Evolutionary conservation across 2,888 invertebrate genomes (phyloP), one percentile per base, ranked within the genome.

Genomic region (Trisateles emortualis): DNA sequence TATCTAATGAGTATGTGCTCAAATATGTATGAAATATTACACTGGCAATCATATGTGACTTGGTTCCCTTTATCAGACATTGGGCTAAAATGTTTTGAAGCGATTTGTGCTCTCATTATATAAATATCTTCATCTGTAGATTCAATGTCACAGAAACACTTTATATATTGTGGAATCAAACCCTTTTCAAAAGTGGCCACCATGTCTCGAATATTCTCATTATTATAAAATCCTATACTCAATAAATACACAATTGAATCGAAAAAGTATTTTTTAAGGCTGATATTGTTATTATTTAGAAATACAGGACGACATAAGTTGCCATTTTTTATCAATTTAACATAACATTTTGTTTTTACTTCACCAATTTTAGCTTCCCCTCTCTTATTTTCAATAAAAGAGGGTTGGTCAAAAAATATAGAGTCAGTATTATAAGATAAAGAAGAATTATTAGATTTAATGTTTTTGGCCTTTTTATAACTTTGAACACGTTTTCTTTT

Each of bases 381-480:
- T 36, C 36, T 36, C 36, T 10, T 17, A 17, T 36, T 36, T 17
- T 36, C 36, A 29, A 26, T 16, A 41, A 29, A 41, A 29, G 26
- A 29, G 3, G 29, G 41, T 41, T 26, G 26, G 14, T 41, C 41
- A 10, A 16, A 29, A 29, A 29, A 41, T 41, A 41, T 41, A 14
- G 41, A 41, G 4, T 29, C 41, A 0, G 26, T 10, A 41, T 14
- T 16, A 29, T 29, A 29, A 24, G 24, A 6, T 40, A 3, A 6
- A 11, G 22, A 16, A 11, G 40, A 26, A 24, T 6, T 40, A 13
- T 24, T n/a, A 11, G 11, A 26, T 40, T 24, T 40, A 5, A 4
- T 13, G 3, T 3, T 36, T 41, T 29, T 16, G 29, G 26, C 10
- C 3, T 3, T 29, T 41, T 26, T n/a, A n/a, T n/a, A n/a, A n/a